Evolutionary conservation across 2,113 vertebrate genomes (phyloP), one percentile per base, ranked within the genome.

Genomic region (Dunckerocampus dactyliophorus): DNA sequence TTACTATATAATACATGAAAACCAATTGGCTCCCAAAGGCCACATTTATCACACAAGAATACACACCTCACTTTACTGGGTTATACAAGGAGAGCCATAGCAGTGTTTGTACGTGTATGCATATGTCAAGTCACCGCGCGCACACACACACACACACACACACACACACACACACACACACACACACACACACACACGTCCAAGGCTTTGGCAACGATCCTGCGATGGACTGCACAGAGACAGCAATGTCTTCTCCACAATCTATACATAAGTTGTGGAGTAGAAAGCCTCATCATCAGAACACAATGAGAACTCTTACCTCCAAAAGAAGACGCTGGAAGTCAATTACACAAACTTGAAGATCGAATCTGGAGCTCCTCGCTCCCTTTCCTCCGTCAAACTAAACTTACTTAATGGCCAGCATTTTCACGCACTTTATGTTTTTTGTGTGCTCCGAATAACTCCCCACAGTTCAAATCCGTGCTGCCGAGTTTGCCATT

Each of bases 1-100:
- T 62, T 59, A 68, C 80, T 83, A 67, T 80, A 85, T 82, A 78
- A 82, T 76, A 83, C 72, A 82, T 77, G 64, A 11, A 55, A 59
- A 69, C 64, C 57, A 62, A 50, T 14, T 48, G 53, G n/a, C 11
- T 21, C 75, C 66, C 65, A 79, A 75, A 65, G 63, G 68, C 70
- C 53, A 1, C 64, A 47, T 63, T 67, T 72, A 65, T 7, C 58
- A 46, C 12, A 24, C 49, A 17, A 31, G 10, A 28, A 11, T 9
- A 57, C 59, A 28, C 24, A 19, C 11, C 12, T 42, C 19, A 56
- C 54, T 15, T 9, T 0, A 56, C 37, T 39, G 37, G 37, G 37
- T 39, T 39, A 12, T 12, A 39, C 9, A 39, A 39, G 37, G 10
- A 39, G 11, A 39, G 5, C 39, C 39, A 14, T 43, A 12, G 39